Evolutionary conservation across 2,113 vertebrate genomes (phyloP).

Genomic region (Phaetusa simplex): DNA sequence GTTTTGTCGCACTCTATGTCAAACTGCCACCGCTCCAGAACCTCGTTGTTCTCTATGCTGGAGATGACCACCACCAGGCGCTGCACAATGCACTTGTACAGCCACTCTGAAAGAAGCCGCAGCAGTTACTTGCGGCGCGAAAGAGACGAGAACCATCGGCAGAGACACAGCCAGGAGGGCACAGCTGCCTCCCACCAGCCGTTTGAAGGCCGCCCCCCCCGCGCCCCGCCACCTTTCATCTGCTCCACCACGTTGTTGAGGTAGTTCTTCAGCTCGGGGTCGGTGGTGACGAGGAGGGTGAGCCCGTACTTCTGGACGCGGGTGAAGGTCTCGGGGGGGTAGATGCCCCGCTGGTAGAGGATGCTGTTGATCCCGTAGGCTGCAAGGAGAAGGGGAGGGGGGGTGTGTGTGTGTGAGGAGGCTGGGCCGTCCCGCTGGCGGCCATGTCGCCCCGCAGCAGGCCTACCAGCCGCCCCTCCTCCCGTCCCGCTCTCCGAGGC

Average conservation of each 20-base stretch:
- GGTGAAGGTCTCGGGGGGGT: conserved; percentile 91
- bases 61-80: conserved; percentile 94
- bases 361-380: conserved; percentile 97
- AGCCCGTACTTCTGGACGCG: conserved; percentile 92
- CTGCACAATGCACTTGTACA: conserved; percentile 91
- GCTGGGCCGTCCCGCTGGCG: background rate
- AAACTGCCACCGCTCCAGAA: conserved; percentile 96
- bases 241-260: conserved; percentile 90
- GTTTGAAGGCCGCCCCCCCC: background rate
- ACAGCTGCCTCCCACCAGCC: background rate
- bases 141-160: fast-evolving
- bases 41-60: conserved; percentile 86
- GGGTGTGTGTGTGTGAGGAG: fast-evolving
- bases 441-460: background rate
- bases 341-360: conserved; percentile 95
- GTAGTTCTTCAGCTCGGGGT: conserved; percentile 88
- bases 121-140: fast-evolving
- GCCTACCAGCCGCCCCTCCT: background rate
- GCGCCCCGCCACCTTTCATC: conserved; percentile 81
- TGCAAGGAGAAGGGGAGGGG: background rate
- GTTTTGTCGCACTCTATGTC: conserved; percentile 95
- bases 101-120: conserved; percentile 84
- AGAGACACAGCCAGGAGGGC: fast-evolving
- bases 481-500: too few species aligned
- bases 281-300: conserved; percentile 89